Percentiles rank a stretch among this genome's conserved stretches.
Evolutionary conservation across 2,888 invertebrate species (phyloP).

Genomic region (Melieria omissa): DNA sequence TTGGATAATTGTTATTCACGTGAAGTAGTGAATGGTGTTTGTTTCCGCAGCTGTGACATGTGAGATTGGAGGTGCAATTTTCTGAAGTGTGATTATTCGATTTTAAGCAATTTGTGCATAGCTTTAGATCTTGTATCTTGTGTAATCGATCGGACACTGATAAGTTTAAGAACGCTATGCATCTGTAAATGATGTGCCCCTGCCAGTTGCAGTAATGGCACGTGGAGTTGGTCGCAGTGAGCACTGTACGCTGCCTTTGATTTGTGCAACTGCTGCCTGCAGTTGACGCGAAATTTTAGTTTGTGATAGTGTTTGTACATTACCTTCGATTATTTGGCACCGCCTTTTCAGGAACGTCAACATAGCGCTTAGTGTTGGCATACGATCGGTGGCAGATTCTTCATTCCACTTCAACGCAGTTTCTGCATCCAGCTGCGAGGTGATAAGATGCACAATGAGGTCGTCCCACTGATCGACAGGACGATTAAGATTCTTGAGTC

Average conservation of each 20-base stretch:
- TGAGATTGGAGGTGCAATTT: slow-evolving; percentile 3
- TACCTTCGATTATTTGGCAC: slow-evolving; percentile 41
- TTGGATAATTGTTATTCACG: slow-evolving; percentile 3
- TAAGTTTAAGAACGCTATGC: slow-evolving; percentile 31
- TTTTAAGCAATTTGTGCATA: slow-evolving; percentile 10
- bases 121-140: slow-evolving; percentile 16
- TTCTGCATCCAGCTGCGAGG: slow-evolving; percentile 34
- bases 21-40: slow-evolving; percentile 38
- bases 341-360: slow-evolving; percentile 33
- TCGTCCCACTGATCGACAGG: slow-evolving; percentile 36
- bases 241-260: slow-evolving; percentile 17
- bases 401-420: slow-evolving; percentile 35
- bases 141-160: slow-evolving; percentile 15
- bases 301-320: slow-evolving; percentile 20
- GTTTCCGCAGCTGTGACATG: slow-evolving; percentile 10
- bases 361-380: slow-evolving; percentile 30
- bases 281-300: slow-evolving; percentile 19
- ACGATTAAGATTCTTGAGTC: slow-evolving; percentile 36
- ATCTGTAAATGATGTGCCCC: slow-evolving; percentile 33
- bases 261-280: slow-evolving; percentile 13
- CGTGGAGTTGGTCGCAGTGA: slow-evolving; percentile 29
- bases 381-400: slow-evolving; percentile 27
- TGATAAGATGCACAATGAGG: slow-evolving; percentile 33
- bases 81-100: slow-evolving; percentile 1
- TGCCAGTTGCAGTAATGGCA: slow-evolving; percentile 28